Conservation (phyloP, 1,140 invertebrate genomes). For the Platyura marginata region DNA sequence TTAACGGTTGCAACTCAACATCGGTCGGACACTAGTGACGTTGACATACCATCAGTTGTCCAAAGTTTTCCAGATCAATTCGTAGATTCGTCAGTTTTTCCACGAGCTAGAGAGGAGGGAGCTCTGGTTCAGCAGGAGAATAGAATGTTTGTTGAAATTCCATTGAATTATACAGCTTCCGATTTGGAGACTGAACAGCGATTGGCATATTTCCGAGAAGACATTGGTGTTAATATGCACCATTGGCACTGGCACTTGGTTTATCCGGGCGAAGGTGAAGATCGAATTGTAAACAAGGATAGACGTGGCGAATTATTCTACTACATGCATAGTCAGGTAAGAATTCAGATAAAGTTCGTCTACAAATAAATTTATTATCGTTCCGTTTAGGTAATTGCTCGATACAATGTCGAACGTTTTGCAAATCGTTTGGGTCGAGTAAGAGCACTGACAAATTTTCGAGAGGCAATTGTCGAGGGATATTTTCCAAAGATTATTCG, state of each 20-base stretch:
- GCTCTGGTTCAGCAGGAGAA: conserved; percentile 13
- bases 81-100: conserved; percentile 29
- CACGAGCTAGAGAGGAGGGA: conserved; percentile 29
- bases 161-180: conserved; percentile 42
- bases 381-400: conserved; percentile 15
- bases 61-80: conserved; percentile 36
- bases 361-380: neutral
- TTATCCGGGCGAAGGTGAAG: conserved; percentile 25
- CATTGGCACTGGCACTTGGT: conserved; percentile 40
- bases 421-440: conserved; percentile 26
- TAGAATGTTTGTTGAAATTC: conserved; percentile 34
- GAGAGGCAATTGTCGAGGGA: conserved; percentile 29
- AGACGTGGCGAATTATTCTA: conserved; percentile 39
- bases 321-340: conserved; percentile 30
- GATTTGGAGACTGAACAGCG: conserved; percentile 44
- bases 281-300: conserved; percentile 30
- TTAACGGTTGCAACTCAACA: conserved; percentile 21
- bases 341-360: neutral
- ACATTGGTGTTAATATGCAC: conserved; percentile 40
- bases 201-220: conserved; percentile 44
- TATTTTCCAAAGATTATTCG: conserved; percentile 36
- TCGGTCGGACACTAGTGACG: conserved; percentile 29
- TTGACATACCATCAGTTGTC: conserved; percentile 30
- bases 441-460: conserved; percentile 25
- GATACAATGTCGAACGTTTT: conserved; percentile 35